A percentile compares a stretch with the other conserved stretches of the same genome.
These are phyloP conservation scores for Haliclona indistincta DNA, from an alignment of 37 sponge, comb jelly and placozoan species.

Conservation along the genomic window DNA sequence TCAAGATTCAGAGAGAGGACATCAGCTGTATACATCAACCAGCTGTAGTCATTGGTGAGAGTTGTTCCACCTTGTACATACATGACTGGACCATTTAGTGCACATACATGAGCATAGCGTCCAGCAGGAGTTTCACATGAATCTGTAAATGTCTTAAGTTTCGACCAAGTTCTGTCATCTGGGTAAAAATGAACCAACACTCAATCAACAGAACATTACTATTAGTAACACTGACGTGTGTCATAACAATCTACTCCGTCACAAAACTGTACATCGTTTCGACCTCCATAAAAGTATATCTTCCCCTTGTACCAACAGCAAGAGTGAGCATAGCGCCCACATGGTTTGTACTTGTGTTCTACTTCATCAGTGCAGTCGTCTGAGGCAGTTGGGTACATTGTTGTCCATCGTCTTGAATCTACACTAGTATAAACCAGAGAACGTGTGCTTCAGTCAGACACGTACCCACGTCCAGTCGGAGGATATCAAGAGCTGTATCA, in stretches of 20 bases:
- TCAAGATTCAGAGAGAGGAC: not conserved
- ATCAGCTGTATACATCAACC: not conserved
- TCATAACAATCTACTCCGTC: conserved; percentile 58
- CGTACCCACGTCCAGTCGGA: not conserved
- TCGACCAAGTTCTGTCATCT: too few relatives aligned
- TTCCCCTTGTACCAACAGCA: conserved; percentile 47
- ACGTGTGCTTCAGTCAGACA: not conserved
- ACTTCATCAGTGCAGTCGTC: not conserved
- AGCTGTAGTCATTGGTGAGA: not conserved
- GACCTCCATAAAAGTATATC: conserved; percentile 79
- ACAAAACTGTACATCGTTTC: conserved; percentile 73
- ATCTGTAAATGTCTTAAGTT: too few relatives aligned
- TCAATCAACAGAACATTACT: not conserved
- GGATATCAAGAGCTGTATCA: not conserved
- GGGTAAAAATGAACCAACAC: not conserved
- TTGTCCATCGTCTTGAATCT: not conserved
- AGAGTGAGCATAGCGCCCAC: conserved; percentile 71
- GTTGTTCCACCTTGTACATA: conserved; percentile 3
- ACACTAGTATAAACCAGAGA: too few relatives aligned
- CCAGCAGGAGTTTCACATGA: too few relatives aligned
- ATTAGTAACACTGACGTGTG: conserved; percentile 34
- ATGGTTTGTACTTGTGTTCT: not conserved
- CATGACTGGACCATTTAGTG: conserved; percentile 8
- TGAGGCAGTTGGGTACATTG: not conserved
- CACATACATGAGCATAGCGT: conserved; percentile 1